phyloP scores from a whole-genome alignment of 2,888 invertebrate genomes.

The Formica aserva region DNA sequence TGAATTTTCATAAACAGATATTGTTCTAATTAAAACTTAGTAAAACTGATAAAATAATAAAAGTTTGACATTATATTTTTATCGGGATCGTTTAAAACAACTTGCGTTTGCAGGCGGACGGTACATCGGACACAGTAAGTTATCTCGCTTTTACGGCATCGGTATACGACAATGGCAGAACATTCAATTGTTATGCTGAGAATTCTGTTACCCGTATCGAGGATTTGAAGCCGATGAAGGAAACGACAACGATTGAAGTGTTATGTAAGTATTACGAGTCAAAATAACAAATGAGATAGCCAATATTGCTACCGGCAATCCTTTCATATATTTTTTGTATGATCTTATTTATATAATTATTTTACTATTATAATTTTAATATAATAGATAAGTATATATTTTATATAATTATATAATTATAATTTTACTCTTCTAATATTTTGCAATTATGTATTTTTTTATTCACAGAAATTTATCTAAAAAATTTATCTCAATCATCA shows the following conservation, averaged over 20 bases:
- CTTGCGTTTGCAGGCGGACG: slow-evolving; percentile 88
- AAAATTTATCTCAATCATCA: background rate
- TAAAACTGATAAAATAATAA: background rate
- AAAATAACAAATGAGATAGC: background rate
- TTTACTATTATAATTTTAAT: slow-evolving; percentile 5
- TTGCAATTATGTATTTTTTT: background rate
- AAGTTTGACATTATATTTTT: background rate
- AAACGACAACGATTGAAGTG: slow-evolving; percentile 91
- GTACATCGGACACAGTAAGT: slow-evolving; percentile 93
- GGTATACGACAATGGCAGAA: slow-evolving; percentile 92
- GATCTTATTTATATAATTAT: background rate
- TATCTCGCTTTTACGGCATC: slow-evolving; percentile 93
- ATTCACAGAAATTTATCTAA: background rate
- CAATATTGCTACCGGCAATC: background rate
- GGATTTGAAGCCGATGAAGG: slow-evolving; percentile 91
- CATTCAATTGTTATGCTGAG: slow-evolving; percentile 93
- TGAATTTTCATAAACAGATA: background rate
- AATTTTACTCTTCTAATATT: too few species aligned
- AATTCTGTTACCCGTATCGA: slow-evolving; percentile 92
- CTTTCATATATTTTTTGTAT: slow-evolving; percentile 7
- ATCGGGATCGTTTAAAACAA: background rate
- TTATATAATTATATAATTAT: background rate
- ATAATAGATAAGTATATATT: background rate
- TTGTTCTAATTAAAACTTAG: background rate
- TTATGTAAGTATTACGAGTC: slow-evolving; percentile 90